phyloP scores from a whole-genome alignment of 2,888 invertebrate species.

The Andrena minutula region DNA sequence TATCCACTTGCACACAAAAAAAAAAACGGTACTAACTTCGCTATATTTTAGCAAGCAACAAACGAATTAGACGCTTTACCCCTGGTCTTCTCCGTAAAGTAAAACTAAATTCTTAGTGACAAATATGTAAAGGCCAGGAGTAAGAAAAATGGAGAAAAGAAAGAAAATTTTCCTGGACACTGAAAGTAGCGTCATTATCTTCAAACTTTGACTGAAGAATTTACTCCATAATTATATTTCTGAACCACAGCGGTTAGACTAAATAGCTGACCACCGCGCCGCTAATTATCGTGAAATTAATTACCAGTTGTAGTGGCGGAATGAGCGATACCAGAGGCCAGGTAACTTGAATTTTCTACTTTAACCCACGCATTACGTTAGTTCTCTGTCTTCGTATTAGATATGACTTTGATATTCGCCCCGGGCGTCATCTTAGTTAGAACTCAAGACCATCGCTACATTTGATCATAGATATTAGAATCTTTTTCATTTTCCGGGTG shows the following conservation, averaged over 20 bases:
- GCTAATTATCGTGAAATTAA: conserved; percentile 80
- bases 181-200: conserved; percentile 68
- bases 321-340: conserved; percentile 71
- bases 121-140: background rate
- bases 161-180: conserved; percentile 51
- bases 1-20: no score
- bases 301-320: conserved; percentile 75
- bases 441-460: conserved; percentile 12
- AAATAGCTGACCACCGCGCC: conserved; percentile 57
- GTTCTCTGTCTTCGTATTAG: conserved; percentile 33
- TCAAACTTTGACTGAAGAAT: conserved; percentile 68
- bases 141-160: conserved; percentile 11
- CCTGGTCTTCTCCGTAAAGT: no score
- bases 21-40: no score
- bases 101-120: no score
- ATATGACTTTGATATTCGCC: conserved; percentile 46
- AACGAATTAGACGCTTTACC: no score
- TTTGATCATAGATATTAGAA: conserved; percentile 71
- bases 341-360: conserved; percentile 54
- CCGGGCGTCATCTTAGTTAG: conserved; percentile 44
- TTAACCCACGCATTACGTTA: conserved; percentile 43
- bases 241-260: conserved; percentile 36
- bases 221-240: conserved; percentile 76
- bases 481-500: conserved; percentile 56
- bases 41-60: no score